Evolutionary conservation across 2,113 vertebrate species (phyloP).

Genomic region (Trochalopteron elliotii): DNA sequence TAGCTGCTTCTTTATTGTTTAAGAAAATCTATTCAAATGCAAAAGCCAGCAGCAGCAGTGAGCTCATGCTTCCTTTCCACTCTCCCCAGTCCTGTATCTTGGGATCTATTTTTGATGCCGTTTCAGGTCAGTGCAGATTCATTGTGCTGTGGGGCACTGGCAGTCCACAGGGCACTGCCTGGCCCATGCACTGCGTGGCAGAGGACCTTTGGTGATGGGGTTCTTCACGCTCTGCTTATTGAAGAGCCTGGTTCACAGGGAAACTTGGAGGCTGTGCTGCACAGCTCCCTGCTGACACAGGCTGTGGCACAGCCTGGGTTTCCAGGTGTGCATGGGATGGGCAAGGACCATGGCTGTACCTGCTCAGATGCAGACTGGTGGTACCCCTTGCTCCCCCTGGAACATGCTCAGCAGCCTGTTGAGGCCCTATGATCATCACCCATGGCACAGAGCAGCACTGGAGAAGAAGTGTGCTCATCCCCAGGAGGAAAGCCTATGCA

Average conservation of each 20-base stretch:
- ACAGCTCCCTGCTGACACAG: accelerated
- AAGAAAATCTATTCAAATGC: not conserved
- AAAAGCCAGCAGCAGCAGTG: not conserved
- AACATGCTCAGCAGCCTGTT: accelerated
- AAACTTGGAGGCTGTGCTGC: not conserved
- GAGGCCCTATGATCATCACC: not conserved
- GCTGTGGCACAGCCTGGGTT: not conserved
- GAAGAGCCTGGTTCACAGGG: not conserved
- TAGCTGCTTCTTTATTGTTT: not conserved
- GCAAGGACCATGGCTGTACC: accelerated
- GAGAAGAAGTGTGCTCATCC: not conserved
- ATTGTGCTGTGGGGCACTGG: not conserved
- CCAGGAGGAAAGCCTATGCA: not conserved
- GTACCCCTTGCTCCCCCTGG: not conserved
- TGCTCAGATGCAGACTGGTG: not conserved
- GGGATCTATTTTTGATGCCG: not conserved
- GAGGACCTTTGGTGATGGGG: not conserved
- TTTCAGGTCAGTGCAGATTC: not conserved
- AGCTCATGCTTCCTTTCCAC: not conserved
- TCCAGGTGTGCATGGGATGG: not conserved
- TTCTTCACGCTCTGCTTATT: not conserved
- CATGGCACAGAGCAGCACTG: not conserved
- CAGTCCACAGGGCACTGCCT: not conserved
- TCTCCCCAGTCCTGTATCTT: not conserved
- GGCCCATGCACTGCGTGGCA: accelerated